Evolutionary conservation across 2,888 invertebrate genomes (phyloP), one percentile per base, ranked within the genome.

Genomic region (Sepiola atlantica): DNA sequence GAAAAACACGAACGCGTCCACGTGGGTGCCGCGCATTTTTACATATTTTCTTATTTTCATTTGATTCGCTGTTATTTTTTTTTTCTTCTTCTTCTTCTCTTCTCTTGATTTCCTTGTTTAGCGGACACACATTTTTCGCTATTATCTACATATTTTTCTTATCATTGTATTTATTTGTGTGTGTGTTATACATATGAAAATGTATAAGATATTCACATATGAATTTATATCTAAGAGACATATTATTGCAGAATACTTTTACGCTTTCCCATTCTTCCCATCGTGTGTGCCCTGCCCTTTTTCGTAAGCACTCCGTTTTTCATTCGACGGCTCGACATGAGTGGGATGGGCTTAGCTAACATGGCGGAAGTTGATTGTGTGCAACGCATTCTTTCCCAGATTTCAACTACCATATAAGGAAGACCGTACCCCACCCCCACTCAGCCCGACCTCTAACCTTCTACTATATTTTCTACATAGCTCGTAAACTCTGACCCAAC

Each of bases 131-230:
- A n/a, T 16, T n/a, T 54, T 32, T 28, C 91, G 35, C 54, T 54
- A 45, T 28, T 54, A 35, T 91, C n/a, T 91, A 28, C 91, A 45
- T 91, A 35, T 91, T 91, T 54, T 91, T 91, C 35, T 91, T 54
- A 45, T 91, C 45, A 35, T 45, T 54, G 35, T 20, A 0, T 91
- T 0, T 54, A 28, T 28, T 21, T 45, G 35, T 16, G 24, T 91
- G 24, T 91, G 35, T 77, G n/a, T 32, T 57, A 57, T 57, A 2
- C 18, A 14, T 57, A 12, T 57, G 16, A 1, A 0, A 0, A 57
- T 3, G 14, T n/a, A n/a, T n/a, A n/a, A n/a, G n/a, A n/a, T n/a
- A n/a, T n/a, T n/a, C n/a, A n/a, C n/a, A n/a, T n/a, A n/a, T n/a
- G n/a, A n/a, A n/a, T n/a, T n/a, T n/a, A n/a, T n/a, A n/a, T n/a